phyloP scores from a whole-genome alignment of 2,888 invertebrate species.

The Salpingus planirostris region DNA sequence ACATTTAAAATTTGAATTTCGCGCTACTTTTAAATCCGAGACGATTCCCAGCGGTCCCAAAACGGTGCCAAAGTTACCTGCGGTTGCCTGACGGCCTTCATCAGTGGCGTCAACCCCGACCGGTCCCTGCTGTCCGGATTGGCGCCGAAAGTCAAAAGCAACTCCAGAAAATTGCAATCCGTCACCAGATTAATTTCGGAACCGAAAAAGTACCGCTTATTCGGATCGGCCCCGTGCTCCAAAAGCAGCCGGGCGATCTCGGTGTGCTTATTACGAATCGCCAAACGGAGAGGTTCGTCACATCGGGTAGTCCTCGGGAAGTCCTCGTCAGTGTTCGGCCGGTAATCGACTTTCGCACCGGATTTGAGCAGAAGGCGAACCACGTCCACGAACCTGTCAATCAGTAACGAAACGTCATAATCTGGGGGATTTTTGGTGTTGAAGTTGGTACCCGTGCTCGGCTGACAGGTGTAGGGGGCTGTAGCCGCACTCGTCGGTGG shows the following conservation, averaged over 20 bases:
- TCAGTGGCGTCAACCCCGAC: slow-evolving; percentile 79
- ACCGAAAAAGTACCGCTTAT: slow-evolving; percentile 84
- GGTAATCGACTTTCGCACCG: slow-evolving; percentile 73
- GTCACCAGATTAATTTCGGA: slow-evolving; percentile 83
- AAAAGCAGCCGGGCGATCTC: slow-evolving; percentile 63
- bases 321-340: slow-evolving; percentile 60
- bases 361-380: slow-evolving; percentile 64
- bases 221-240: slow-evolving; percentile 80
- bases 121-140: slow-evolving; percentile 80
- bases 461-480: slow-evolving; percentile 86
- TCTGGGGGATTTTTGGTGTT: no score
- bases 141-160: slow-evolving; percentile 77
- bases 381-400: slow-evolving; percentile 57
- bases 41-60: no score
- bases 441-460: slow-evolving; percentile 58
- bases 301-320: slow-evolving; percentile 65
- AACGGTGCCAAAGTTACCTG: slow-evolving; percentile 51
- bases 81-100: slow-evolving; percentile 77
- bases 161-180: slow-evolving; percentile 70
- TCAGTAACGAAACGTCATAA: no score
- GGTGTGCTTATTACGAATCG: slow-evolving; percentile 78
- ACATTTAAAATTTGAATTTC: no score
- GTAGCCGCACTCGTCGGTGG: slow-evolving; percentile 83
- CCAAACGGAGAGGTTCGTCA: slow-evolving; percentile 83
- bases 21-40: no score